A percentile compares a stretch with the other conserved stretches of the same genome.
These are phyloP conservation scores for Gavialis gangeticus DNA, from an alignment of 2,113 vertebrate species.

Conservation along the genomic window DNA sequence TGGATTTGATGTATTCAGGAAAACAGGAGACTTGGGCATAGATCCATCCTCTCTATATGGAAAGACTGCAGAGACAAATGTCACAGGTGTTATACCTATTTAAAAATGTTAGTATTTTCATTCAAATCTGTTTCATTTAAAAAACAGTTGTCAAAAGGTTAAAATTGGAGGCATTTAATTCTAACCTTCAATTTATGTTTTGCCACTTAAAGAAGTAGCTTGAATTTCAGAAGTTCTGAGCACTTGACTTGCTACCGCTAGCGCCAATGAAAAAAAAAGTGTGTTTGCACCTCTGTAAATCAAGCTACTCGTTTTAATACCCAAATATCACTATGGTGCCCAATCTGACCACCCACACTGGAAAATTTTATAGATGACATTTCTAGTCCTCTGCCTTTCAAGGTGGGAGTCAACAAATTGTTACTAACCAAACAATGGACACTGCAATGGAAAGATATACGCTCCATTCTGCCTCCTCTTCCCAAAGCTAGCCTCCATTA, in stretches of 20 bases:
- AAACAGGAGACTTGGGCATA: neutral
- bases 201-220: neutral
- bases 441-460: neutral
- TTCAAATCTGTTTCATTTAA: neutral
- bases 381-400: neutral
- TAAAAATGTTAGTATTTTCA: neutral
- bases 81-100: fast-evolving
- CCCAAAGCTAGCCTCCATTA: neutral
- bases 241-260: neutral
- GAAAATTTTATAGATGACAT: neutral
- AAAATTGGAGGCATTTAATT: neutral
- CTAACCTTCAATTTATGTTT: neutral
- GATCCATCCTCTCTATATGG: neutral
- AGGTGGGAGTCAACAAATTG: neutral
- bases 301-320: neutral
- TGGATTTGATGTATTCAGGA: neutral
- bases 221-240: neutral
- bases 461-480: neutral
- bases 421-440: neutral
- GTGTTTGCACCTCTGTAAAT: neutral
- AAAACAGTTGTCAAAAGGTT: neutral
- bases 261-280: neutral
- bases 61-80: neutral
- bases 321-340: fast-evolving
- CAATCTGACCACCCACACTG: neutral